phyloP scores from a whole-genome alignment of 2,888 invertebrate species.

The Scaptomyza parva region DNA sequence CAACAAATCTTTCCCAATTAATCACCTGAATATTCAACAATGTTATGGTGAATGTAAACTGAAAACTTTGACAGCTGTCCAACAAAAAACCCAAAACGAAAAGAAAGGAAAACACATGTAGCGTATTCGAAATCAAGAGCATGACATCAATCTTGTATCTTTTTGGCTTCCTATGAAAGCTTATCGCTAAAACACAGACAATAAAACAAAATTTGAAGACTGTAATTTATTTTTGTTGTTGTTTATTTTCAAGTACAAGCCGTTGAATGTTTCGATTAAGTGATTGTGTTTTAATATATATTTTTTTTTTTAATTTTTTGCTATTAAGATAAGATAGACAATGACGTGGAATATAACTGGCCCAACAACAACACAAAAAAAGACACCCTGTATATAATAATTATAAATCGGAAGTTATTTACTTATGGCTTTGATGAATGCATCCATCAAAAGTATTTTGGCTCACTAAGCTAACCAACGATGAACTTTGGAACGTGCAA shows the following conservation, averaged over 20 bases:
- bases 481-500: constrained; percentile 53
- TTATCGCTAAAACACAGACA: constrained; percentile 37
- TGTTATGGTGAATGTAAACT: constrained; percentile 29
- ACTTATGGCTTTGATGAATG: constrained; percentile 49
- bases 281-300: background rate
- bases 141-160: constrained; percentile 62
- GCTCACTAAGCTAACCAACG: constrained; percentile 44
- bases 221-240: constrained; percentile 1
- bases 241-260: constrained; percentile 8
- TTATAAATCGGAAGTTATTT: constrained; percentile 68
- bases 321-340: constrained; percentile 49
- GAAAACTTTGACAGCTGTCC: constrained; percentile 45
- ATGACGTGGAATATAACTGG: constrained; percentile 43
- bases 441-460: constrained; percentile 58
- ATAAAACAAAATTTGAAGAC: constrained; percentile 24
- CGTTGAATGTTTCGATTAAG: constrained; percentile 5
- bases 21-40: constrained; percentile 38
- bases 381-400: constrained; percentile 47
- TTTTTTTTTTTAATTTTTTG: too few relatives aligned
- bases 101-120: constrained; percentile 25
- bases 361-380: background rate
- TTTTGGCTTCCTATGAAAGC: constrained; percentile 19
- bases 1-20: constrained; percentile 55
- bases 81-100: constrained; percentile 4
- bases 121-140: constrained; percentile 18